phyloP scores from a whole-genome alignment of 2,113 vertebrate species.

The Melanocharis versteri region DNA sequence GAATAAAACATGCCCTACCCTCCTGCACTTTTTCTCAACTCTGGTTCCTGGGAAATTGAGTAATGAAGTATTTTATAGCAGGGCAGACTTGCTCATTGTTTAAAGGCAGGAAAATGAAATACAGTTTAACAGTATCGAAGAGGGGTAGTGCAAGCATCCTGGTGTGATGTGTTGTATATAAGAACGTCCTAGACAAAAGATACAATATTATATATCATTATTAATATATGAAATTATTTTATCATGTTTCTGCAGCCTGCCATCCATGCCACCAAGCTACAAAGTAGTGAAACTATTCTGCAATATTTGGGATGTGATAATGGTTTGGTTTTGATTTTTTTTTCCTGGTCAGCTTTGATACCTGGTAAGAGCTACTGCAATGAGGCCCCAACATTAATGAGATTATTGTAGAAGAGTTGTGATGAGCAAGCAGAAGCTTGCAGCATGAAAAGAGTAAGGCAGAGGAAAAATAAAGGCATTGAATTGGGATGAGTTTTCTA shows the following conservation, averaged over 20 bases:
- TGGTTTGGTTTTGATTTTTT: background rate
- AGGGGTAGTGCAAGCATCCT: background rate
- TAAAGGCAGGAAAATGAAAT: background rate
- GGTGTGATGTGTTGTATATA: background rate
- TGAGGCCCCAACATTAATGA: background rate
- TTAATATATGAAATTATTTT: background rate
- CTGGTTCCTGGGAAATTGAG: background rate
- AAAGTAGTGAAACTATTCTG: background rate
- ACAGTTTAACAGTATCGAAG: background rate
- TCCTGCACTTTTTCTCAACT: slow-evolving; percentile 5
- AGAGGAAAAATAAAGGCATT: background rate
- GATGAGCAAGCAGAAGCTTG: background rate
- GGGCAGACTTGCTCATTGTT: background rate
- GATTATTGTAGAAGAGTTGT: background rate
- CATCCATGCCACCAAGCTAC: background rate
- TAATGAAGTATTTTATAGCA: background rate
- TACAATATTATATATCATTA: background rate
- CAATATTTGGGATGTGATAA: background rate
- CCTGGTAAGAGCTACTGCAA: background rate
- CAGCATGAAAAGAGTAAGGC: background rate
- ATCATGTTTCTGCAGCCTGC: background rate
- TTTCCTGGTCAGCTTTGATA: background rate
- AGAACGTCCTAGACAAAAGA: background rate
- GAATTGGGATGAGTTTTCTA: background rate
- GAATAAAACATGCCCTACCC: background rate